Evolutionary conservation across 2,797 vertebrate genomes (phyloP).

Genomic region (Sylvia borin): DNA sequence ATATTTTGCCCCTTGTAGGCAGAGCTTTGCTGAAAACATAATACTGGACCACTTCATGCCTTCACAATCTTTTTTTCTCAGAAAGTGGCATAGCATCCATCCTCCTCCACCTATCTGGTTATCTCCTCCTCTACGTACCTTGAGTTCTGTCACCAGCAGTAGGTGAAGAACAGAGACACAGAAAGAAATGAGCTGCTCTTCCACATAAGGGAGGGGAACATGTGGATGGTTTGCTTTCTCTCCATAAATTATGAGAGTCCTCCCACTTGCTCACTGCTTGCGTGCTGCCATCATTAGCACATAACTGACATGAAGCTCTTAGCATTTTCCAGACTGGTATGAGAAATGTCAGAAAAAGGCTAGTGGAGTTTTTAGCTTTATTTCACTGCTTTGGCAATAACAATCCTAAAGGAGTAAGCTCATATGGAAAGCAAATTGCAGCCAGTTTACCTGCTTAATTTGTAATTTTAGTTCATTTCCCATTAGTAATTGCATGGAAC

Average conservation of each 20-base stretch:
- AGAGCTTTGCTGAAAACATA: background rate
- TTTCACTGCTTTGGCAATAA: background rate
- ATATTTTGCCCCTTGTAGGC: background rate
- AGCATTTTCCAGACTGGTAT: background rate
- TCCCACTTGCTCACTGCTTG: background rate
- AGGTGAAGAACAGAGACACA: background rate
- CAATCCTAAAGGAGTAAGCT: background rate
- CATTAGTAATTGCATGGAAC: slow-evolving; percentile 37
- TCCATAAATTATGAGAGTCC: background rate
- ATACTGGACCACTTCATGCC: background rate
- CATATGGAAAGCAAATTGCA: slow-evolving; percentile 3
- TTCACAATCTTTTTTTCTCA: background rate
- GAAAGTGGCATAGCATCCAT: background rate
- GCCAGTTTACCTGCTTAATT: slow-evolving; percentile 8
- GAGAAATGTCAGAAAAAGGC: background rate
- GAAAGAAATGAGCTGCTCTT: background rate
- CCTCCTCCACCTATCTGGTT: background rate
- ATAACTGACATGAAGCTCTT: background rate
- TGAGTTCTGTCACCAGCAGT: background rate
- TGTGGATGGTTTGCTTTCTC: background rate
- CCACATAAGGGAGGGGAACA: background rate
- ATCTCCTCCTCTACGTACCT: background rate
- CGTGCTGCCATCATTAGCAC: background rate
- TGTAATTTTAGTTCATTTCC: slow-evolving; percentile 41
- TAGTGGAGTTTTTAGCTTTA: background rate